phyloP scores from a whole-genome alignment of 2,113 vertebrate genomes.

The Geothlypis trichas region DNA sequence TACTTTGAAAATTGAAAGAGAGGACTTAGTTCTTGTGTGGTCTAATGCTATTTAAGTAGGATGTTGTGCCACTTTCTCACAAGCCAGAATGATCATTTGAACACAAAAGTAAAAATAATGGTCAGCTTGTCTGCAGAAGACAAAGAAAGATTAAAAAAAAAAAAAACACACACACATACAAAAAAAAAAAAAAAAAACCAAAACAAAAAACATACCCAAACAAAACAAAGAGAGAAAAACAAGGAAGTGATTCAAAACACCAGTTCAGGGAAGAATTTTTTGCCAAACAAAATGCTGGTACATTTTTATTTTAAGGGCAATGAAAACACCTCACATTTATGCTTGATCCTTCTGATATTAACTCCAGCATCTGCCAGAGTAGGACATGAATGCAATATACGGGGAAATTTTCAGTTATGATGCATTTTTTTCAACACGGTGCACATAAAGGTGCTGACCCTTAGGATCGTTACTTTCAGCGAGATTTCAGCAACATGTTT shows the following conservation, averaged over 20 bases:
- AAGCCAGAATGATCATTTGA: not conserved
- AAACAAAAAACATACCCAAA: not conserved
- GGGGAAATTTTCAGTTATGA: not conserved
- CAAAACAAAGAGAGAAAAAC: not conserved
- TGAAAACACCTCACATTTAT: not conserved
- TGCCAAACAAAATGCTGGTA: not conserved
- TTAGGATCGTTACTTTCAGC: not conserved
- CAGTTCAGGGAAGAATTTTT: not conserved
- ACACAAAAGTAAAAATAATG: not conserved
- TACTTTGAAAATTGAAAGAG: constrained; percentile 18
- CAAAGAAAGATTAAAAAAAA: not conserved
- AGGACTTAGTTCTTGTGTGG: constrained; percentile 11
- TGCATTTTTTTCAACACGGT: accelerated
- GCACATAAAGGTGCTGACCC: not conserved
- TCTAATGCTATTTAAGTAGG: not conserved
- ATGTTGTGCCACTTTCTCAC: not conserved
- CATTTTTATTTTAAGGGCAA: not conserved
- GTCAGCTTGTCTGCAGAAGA: not conserved
- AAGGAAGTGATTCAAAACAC: not conserved
- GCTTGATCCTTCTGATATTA: not conserved
- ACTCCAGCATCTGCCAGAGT: not conserved
- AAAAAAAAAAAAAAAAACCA: not conserved
- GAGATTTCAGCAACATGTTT: constrained; percentile 1
- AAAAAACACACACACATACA: not conserved
- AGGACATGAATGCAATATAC: not conserved